Base-by-base conservation (phyloP, 2,888 invertebrate species). In the Schizaphis graminum region DNA sequence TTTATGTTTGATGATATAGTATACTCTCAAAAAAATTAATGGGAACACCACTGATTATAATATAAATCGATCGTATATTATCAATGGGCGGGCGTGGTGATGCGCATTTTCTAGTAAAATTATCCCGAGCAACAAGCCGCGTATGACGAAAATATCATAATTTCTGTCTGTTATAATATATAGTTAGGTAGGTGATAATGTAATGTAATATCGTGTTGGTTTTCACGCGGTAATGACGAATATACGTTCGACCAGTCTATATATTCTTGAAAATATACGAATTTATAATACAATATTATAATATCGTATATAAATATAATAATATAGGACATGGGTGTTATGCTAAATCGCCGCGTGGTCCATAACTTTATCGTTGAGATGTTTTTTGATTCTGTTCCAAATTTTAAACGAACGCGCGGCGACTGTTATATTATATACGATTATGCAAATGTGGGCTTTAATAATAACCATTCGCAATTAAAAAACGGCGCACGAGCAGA, bases 321-420 rank as follows among this genome's bases (percentile, higher is more conserved):
- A 41, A 85, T 85, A 44, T 85, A 85, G 41, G 26, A 85, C n/a
- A 87, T 77, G 35, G 35, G 35, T 77, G n/a, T 87, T 87, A 53
- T 53, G 87, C 49, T 87, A 87, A 49, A 53, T 53, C 35, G 8
- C 8, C 21, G 77, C 35, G 21, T n/a, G 87, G 49, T 87, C n/a
- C 35, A 35, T 90, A 67, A 90, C 47, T 90, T 90, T 61, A 35
- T 90, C 47, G 67, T 11, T 47, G 90, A 67, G 24, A 90, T 47
- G 47, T 67, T 90, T 90, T 67, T 90, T 90, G 90, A 90, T 67
- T 44, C 90, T 49, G 26, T 49, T 91, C 90, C 90, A 91, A 90
- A 90, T 90, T 35, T 77, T 77, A 35, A 91, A 77, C 26, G 53
- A 41, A 89, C 47, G n/a, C 49, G 49, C 13, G 77, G 47, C 7